A percentile compares a stretch with the other conserved stretches of the same genome.
phyloP scores from a whole-genome alignment of 2,797 vertebrate genomes.

The Enteromius argenteus region DNA sequence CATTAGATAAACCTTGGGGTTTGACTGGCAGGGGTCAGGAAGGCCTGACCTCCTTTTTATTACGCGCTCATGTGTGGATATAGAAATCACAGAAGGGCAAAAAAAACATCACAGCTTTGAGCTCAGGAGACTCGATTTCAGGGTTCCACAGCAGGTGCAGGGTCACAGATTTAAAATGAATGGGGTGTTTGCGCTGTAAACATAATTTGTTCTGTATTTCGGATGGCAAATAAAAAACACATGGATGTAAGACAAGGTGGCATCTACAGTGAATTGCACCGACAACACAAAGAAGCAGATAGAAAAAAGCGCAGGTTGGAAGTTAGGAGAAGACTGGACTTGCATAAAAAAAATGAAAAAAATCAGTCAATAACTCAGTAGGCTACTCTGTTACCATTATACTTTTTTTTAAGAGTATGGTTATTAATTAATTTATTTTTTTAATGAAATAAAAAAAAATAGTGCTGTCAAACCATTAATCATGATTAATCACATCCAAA shows the following conservation, averaged over 20 bases:
- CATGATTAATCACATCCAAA: too few relatives aligned
- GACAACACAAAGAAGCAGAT: background rate
- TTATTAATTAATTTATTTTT: too few relatives aligned
- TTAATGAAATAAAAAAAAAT: too few relatives aligned
- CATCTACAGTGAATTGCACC: background rate
- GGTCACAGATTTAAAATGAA: constrained; percentile 35
- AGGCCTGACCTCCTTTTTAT: constrained; percentile 40
- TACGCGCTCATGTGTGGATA: constrained; percentile 28
- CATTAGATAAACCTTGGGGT: constrained; percentile 33
- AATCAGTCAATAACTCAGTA: background rate
- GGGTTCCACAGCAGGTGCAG: constrained; percentile 11
- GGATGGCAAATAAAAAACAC: constrained; percentile 9
- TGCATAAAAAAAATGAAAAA: background rate
- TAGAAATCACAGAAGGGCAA: constrained; percentile 15
- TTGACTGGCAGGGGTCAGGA: constrained; percentile 29
- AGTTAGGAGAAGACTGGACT: background rate
- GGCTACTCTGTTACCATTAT: background rate
- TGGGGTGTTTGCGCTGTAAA: constrained; percentile 27
- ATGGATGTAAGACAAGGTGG: constrained; percentile 9
- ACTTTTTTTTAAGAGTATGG: background rate
- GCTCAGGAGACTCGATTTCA: constrained; percentile 21
- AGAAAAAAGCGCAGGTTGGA: background rate
- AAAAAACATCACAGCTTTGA: constrained; percentile 2
- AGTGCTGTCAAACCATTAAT: too few relatives aligned
- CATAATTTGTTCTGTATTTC: constrained; percentile 35